A percentile compares a stretch with the other conserved stretches of the same genome.
Conservation (phyloP, 2,888 invertebrate genomes). For the Vesta saturnalis region DNA sequence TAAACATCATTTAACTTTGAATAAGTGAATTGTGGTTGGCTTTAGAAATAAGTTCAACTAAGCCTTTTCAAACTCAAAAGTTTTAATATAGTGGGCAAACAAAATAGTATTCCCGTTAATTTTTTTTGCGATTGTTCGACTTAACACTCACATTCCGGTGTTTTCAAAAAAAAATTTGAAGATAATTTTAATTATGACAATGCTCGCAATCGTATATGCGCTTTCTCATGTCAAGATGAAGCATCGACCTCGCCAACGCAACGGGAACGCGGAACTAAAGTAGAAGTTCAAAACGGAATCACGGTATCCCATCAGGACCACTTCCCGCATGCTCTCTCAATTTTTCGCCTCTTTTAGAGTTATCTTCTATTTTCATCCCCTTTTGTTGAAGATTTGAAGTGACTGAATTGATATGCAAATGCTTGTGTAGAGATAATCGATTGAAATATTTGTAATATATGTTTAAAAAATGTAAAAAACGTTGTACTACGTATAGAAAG, state of each 20-base stretch:
- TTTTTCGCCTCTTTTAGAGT: constrained; percentile 40
- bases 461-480: not conserved
- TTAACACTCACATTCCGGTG: not conserved
- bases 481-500: not conserved
- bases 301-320: constrained; percentile 35
- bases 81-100: no score
- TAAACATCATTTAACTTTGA: constrained; percentile 31
- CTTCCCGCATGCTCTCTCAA: constrained; percentile 47
- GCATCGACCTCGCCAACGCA: constrained; percentile 23
- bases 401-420: constrained; percentile 4
- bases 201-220: not conserved
- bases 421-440: constrained; percentile 12
- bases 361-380: constrained; percentile 41
- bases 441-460: not conserved
- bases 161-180: not conserved
- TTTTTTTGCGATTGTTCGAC: no score
- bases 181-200: not conserved
- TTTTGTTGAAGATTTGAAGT: constrained; percentile 37
- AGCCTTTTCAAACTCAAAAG: no score
- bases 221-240: constrained; percentile 8
- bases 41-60: no score
- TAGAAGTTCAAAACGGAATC: constrained; percentile 32
- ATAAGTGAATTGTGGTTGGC: not conserved
- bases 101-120: no score
- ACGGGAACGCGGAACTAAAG: constrained; percentile 40